phyloP scores from a whole-genome alignment of 2,113 vertebrate species.

The Acanthochromis polyacanthus region DNA sequence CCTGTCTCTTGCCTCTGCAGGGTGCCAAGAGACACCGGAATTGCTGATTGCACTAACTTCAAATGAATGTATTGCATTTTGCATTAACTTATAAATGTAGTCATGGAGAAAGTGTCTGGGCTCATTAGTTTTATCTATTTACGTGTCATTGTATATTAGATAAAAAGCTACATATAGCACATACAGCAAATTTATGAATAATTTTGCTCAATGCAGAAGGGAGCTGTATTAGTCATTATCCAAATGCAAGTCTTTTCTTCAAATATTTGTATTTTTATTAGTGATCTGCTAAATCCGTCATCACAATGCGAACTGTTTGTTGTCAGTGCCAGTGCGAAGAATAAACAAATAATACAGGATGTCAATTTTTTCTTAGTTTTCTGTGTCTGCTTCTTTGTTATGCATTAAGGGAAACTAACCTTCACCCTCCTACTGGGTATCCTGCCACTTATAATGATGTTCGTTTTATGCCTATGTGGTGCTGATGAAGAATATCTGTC shows the following conservation, averaged over 20 bases:
- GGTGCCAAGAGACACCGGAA: slow-evolving; percentile 69
- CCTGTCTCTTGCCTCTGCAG: slow-evolving; percentile 70
- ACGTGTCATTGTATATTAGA: slow-evolving; percentile 41
- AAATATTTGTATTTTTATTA: slow-evolving; percentile 9
- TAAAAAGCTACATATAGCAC: slow-evolving; percentile 21
- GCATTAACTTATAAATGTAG: slow-evolving; percentile 77
- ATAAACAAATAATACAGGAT: background rate
- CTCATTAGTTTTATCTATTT: slow-evolving; percentile 69
- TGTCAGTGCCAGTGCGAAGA: background rate
- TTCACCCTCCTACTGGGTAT: slow-evolving; percentile 20
- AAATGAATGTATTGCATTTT: slow-evolving; percentile 77
- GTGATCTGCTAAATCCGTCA: background rate
- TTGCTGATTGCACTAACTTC: slow-evolving; percentile 76
- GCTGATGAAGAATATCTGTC: slow-evolving; percentile 11
- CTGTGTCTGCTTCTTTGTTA: background rate
- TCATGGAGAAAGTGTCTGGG: slow-evolving; percentile 55
- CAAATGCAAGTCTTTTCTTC: slow-evolving; percentile 7
- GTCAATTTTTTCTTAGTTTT: background rate
- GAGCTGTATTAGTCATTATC: background rate
- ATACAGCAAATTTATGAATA: slow-evolving; percentile 26
- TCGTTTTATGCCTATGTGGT: background rate
- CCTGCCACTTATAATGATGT: slow-evolving; percentile 8
- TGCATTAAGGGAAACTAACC: slow-evolving; percentile 8
- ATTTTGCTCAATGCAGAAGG: slow-evolving; percentile 6
- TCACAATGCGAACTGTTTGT: background rate